Evolutionary conservation across 2,113 vertebrate genomes (phyloP), one percentile per base, ranked within the genome.

Genomic region (Furnarius figulus): DNA sequence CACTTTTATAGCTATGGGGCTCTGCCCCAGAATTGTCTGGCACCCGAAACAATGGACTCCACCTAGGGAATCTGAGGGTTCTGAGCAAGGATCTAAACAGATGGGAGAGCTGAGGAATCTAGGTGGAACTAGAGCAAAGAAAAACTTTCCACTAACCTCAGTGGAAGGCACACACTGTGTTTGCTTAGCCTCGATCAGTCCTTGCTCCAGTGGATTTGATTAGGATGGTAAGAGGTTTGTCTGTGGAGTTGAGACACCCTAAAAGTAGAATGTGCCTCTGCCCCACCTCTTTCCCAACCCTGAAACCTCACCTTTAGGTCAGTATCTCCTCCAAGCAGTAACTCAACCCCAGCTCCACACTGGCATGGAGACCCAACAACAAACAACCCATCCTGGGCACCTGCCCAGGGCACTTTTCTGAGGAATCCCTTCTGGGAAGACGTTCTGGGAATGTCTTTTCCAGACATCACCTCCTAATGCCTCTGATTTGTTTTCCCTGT

Each of bases 281-380:
- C 9, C 49, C 6, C 16, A 7, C 1, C 25, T 58, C 68, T 75
- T 76, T 37, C 8, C 30, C 50, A 87, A 28, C 15, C 52, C 46
- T 52, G 42, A 44, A 77, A 4, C 7, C 30, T n/a, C 59, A 33
- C 25, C 16, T 72, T n/a, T 30, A 55, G 39, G 50, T 63, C 77
- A 18, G 28, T 28, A 22, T 31, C 63, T 68, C 53, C 59, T 33
- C 30, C 50, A 62, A 19, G 88, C 71, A n/a, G 71, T n/a, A 78
- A 66, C 59, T 1, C 4, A 66, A 62, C 23, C 88, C 66, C 37
- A 39, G 80, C 72, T 85, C 84, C 66, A 5, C 0, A 50, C 78
- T 83, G 82, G 55, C 85, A 86, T 14, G 63, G 93, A 95, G 76
- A 95, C 76, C 65, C 73, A 25, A 46, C 39, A 81, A 86, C 59